Evolutionary conservation across 2,888 invertebrate genomes (phyloP), one percentile per base, ranked within the genome.

Genomic region (Rotaria macrura): DNA sequence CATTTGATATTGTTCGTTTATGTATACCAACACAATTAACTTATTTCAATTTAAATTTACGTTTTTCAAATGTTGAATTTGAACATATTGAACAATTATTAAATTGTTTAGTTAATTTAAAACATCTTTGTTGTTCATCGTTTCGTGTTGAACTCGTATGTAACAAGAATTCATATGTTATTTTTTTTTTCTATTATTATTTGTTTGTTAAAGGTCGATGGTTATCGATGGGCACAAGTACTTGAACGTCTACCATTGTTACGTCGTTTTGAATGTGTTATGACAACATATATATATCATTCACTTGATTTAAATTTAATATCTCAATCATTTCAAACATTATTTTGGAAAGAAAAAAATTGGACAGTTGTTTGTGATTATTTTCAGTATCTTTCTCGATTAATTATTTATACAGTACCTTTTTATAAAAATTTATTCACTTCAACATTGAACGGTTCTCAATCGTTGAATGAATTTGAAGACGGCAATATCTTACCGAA

Each of bases 81-180:
- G 65, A 65, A 65, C 34, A 65, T 65, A 65, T 65, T 34, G 65
- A 65, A 65, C 65, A 65, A 65, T 65, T 65, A 65, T 34, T 65
- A 34, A 65, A 38, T 38, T 65, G 65, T 29, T 65, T 65, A 65
- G 34, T 65, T 0, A 65, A 65, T 65, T 65, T 65, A 34, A 65
- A 65, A 65, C 65, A 65, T 65, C 65, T 65, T 29, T 65, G 65
- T 34, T 65, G 65, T 34, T 65, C 65, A 65, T 65, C 65, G 20
- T 65, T 65, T 65, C 65, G 65, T 65, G 65, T 34, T 65, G 65
- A 65, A 65, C 65, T 65, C 38, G 65, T 65, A 65, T 34, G 34
- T 20, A 14, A 9, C 5, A 65, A 29, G 34, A 57, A 25, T 10
- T 2, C 7, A n/a, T 29, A 25, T 1, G 29, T 7, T 6, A 12